Evolutionary conservation across 2,797 vertebrate species (phyloP), one percentile per base, ranked within the genome.

Genomic region (Anguilla megastoma): DNA sequence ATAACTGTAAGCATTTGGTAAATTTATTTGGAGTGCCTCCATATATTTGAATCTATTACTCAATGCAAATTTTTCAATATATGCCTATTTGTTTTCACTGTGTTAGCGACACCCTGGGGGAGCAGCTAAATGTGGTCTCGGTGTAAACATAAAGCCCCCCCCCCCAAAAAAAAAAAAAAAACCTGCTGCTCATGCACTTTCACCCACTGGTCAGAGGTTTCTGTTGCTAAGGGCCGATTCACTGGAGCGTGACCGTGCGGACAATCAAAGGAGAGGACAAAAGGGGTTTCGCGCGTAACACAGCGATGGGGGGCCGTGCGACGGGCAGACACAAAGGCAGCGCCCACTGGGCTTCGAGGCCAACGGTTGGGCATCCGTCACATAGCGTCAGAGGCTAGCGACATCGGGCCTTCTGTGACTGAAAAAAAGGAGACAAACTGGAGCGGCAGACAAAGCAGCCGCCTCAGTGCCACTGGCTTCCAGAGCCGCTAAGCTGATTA

Each of bases 401-500:
- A 66, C 58, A n/a, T 84, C 21, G 41, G 16, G 41, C 60, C 5
- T 10, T 71, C 45, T 16, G 41, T n/a, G 60, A 52, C 36, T 27
- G 45, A 3, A 24, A 87, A 71, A 84, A 74, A 33, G 12, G 7
- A 76, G 27, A 85, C 63, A 10, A 69, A 48, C 60, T 18, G 45
- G 36, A 36, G 48, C 27, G 10, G n/a, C 58, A 12, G 58, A 84
- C 58, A 69, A 69, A 76, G 79, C 86, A 84, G 79, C 74, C 45
- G 52, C 52, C 50, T 56, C 52, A 58, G 56, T 50, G 54, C 33
- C 14, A 2, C 16, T 18, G 76, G 54, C 36, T 82, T 9, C 30
- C 54, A 76, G 54, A 41, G 27, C 21, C 36, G 3, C 56, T 66
- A 87, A 66, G 56, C 76, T 83, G 86, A 84, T 50, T 66, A 63